phyloP scores from a whole-genome alignment of 30 jellyfish, hydroid and myxozoan genomes.

The Pseudorhiza aurosa region DNA sequence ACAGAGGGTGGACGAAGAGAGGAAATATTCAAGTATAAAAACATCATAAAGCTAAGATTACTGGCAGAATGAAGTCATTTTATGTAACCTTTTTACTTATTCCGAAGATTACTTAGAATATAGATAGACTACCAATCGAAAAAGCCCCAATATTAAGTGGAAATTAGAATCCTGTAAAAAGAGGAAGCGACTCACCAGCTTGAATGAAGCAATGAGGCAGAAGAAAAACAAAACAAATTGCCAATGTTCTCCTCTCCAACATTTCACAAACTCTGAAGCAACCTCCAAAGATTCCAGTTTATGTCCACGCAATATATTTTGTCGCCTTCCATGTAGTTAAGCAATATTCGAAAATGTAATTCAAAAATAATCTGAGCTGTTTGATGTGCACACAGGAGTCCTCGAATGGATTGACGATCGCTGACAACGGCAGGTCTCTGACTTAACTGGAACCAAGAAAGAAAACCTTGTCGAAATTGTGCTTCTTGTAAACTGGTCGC shows the following conservation, averaged over 20 bases:
- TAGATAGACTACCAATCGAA: neutral
- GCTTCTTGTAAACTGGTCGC: no score
- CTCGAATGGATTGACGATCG: no score
- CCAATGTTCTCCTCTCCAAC: neutral
- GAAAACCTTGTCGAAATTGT: no score
- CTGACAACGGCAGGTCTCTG: no score
- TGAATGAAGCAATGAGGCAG: neutral
- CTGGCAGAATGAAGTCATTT: neutral
- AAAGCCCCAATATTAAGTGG: neutral
- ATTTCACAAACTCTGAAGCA: neutral
- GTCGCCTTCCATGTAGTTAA: neutral
- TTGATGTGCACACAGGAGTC: no score
- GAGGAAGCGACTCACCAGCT: slow-evolving; percentile 24
- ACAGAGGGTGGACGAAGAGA: neutral
- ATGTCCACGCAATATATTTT: neutral
- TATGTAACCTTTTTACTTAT: neutral
- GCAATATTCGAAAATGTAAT: no score
- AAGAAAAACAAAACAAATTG: neutral
- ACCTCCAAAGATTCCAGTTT: neutral
- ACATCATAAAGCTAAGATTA: neutral
- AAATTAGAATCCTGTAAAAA: neutral
- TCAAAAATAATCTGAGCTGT: no score
- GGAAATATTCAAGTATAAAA: slow-evolving; percentile 2
- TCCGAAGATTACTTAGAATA: neutral
- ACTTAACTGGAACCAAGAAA: no score